Base-by-base conservation (phyloP, 2,113 vertebrate genomes). In the Crocuta crocuta region DNA sequence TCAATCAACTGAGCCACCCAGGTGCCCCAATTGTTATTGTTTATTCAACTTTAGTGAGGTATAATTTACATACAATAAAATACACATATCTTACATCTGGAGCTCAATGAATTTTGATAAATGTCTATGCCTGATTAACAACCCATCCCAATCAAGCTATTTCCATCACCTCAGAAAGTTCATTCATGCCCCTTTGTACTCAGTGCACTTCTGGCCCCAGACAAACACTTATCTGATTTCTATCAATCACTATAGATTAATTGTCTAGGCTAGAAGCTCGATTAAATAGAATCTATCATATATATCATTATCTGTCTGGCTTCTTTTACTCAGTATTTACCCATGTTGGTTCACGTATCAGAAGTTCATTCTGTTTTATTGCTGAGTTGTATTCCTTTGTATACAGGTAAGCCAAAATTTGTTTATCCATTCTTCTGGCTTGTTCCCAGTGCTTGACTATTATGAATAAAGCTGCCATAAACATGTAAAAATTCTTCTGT, bases 91-190 rank as follows among this genome's bases (percentile, higher is more conserved):
- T 97, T 66, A 71, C 50, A 39, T 43, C 50, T 74, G 73, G 23
- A 45, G 5, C 61, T 79, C 63, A 45, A 45, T 76, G 31, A 83
- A 88, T 92, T 78, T 84, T 63, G 11, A 82, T 96, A 86, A 95
- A 78, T 66, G 5, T 73, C 3, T 33, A 74, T 19, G 76, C 10
- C 5, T 50, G 15, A 50, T 43, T 61, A 82, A 92, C 17, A 91
- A 78, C 23, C 19, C 13, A 76, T 15, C 10, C 10, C 87, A 73
- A 74, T 70, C 43, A 66, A 80, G 24, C 50, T 65, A 81, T 84
- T 65, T 83, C 21, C 50, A 82, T 33, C 73, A 82, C 0, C 15
- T 13, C 31, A 24, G n/a, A 84, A 65, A 48, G 2, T 76, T 61
- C 45, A 9, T 45, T 82, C 12, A 35, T 28, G 23, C 1, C 85